Evolutionary conservation across 2,888 invertebrate species (phyloP).

Genomic region (Linnaemya vulpina): DNA sequence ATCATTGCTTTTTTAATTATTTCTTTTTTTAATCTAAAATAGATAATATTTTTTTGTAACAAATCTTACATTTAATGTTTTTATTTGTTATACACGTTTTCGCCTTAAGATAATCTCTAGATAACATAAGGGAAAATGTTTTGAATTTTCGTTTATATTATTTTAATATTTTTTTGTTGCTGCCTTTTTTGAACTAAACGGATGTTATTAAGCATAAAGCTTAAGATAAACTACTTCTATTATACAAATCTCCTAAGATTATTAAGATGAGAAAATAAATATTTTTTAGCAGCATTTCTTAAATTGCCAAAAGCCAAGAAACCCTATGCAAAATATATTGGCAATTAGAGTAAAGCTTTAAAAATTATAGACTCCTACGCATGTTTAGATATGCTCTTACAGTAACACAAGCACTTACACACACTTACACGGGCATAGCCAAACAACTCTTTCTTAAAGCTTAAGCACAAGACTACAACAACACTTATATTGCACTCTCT

Average conservation of each 20-base stretch:
- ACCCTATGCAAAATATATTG: neutral
- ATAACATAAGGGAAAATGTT: conserved; percentile 50
- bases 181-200: conserved; percentile 42
- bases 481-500: conserved; percentile 15
- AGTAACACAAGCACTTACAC: neutral
- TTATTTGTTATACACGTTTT: conserved; percentile 7
- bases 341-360: conserved; percentile 53
- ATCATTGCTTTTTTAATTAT: neutral
- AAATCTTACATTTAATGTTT: conserved; percentile 37
- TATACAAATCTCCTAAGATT: conserved; percentile 56
- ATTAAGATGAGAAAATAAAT: conserved; percentile 59
- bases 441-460: conserved; percentile 39
- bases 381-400: conserved; percentile 63
- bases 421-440: neutral
- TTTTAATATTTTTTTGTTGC: conserved; percentile 21
- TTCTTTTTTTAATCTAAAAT: neutral
- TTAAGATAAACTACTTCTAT: conserved; percentile 68
- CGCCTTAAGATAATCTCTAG: conserved; percentile 54
- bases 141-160: conserved; percentile 30
- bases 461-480: conserved; percentile 5
- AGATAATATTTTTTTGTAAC: neutral
- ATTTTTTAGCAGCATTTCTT: conserved; percentile 47
- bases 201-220: conserved; percentile 70
- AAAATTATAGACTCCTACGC: conserved; percentile 64
- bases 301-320: conserved; percentile 34